Base-by-base conservation (phyloP, 2,888 invertebrate species). In the Trisateles emortualis region DNA sequence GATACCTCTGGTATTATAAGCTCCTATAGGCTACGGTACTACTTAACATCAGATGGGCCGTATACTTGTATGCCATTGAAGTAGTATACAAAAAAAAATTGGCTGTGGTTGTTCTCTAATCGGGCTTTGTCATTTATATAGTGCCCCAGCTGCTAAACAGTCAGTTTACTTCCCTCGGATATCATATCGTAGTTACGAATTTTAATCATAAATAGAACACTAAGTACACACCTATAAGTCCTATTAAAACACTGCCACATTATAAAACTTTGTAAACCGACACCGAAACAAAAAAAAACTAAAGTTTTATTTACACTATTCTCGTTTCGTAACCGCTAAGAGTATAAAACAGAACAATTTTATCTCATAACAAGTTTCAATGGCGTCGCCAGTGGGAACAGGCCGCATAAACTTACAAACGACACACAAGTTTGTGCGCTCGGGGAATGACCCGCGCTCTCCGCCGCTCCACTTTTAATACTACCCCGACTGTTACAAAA, bases 301-400 rank as follows among this genome's bases (percentile, higher is more conserved):
- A 35, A 42, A 49, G 42, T 56, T 45, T 16, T 26, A 47, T 60
- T 47, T 39, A 52, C 17, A 50, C 59, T 30, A 66, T 68, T 64
- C 61, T 56, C 71, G 67, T 77, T 76, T 68, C 49, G 22, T 71
- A 76, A 76, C 72, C 77, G 60, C 72, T 59, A 55, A 57, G 61
- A 69, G 68, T 65, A 68, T 78, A 78, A 79, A 81, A 75, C 76
- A 74, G 74, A 72, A 74, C 78, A 80, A 74, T 80, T 79, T 78
- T 77, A 78, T 79, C 76, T 78, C 78, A 73, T 79, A 79, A 81
- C 78, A 81, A 84, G 82, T 84, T 84, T 81, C 79, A 79, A 80
- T 81, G 78, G 72, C 71, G 74, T 66, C 66, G 74, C 78, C 78
- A 72, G 54, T 59, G 76, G 76, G 76, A 68, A 63, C 67, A 58